These are phyloP conservation scores for Agriopis aurantiaria DNA, from an alignment of 2,888 invertebrate species.

Conservation along the genomic window DNA sequence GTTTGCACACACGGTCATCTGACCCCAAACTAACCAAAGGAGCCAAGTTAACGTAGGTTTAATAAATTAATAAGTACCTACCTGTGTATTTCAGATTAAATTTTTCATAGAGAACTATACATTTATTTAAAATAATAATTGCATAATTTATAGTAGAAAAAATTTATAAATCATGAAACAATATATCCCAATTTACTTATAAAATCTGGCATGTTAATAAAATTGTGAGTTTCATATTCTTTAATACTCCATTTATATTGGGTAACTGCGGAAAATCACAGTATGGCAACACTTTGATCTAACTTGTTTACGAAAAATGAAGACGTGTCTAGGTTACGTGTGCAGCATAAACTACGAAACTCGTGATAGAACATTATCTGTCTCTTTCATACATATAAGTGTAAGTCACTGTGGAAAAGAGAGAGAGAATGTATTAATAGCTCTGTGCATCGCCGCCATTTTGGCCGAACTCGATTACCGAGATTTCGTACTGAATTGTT, in stretches of 20 bases:
- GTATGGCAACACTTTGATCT: slow-evolving; percentile 67
- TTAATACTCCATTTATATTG: slow-evolving; percentile 17
- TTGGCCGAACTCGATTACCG: slow-evolving; percentile 76
- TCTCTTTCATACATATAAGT: slow-evolving; percentile 62
- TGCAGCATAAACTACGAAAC: slow-evolving; percentile 72
- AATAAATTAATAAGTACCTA: too few relatives aligned
- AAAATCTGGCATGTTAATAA: too few relatives aligned
- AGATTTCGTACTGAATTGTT: slow-evolving; percentile 65
- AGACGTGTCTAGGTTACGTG: slow-evolving; percentile 85
- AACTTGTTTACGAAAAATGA: slow-evolving; percentile 81
- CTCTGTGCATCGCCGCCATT: slow-evolving; percentile 81
- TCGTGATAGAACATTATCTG: slow-evolving; percentile 68
- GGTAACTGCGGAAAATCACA: slow-evolving; percentile 31
- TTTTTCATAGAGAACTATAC: not conserved
- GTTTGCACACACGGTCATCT: too few relatives aligned
- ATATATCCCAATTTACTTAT: not conserved
- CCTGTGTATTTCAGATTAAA: not conserved
- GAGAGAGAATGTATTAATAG: slow-evolving; percentile 78
- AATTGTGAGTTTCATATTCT: not conserved
- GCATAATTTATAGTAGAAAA: not conserved
- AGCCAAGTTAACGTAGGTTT: too few relatives aligned
- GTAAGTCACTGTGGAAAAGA: slow-evolving; percentile 53
- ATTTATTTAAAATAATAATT: too few relatives aligned
- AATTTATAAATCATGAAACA: not conserved
- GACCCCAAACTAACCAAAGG: too few relatives aligned